Evolutionary conservation across 2,113 vertebrate genomes (phyloP).

Genomic region (Nothocercus julius): DNA sequence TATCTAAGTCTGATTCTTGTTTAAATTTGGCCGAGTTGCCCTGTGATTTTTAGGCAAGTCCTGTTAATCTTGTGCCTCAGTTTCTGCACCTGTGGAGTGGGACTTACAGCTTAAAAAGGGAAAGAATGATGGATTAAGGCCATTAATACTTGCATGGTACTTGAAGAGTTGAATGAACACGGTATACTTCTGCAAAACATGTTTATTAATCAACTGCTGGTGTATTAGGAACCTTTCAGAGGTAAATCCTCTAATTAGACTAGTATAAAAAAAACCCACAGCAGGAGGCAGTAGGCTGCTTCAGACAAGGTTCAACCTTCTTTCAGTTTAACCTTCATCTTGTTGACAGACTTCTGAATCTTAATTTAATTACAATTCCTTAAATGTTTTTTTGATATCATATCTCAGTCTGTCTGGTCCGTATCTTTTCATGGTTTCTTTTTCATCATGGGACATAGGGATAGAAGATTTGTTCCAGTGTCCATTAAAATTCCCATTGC

Average conservation of each 20-base stretch:
- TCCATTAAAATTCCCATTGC: conserved; percentile 58
- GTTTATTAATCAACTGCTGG: not conserved
- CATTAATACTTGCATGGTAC: not conserved
- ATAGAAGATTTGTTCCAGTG: not conserved
- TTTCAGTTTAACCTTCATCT: conserved; percentile 32
- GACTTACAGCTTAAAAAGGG: not conserved
- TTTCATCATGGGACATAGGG: not conserved
- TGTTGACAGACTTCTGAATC: conserved; percentile 9
- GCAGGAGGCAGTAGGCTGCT: conserved; percentile 35
- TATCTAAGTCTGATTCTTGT: not conserved
- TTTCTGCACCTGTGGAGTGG: not conserved
- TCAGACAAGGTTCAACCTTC: conserved; percentile 31
- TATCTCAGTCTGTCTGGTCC: conserved; percentile 22
- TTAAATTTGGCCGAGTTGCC: not conserved
- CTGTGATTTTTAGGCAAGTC: not conserved
- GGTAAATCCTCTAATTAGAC: conserved; percentile 21
- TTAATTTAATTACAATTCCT: conserved; percentile 35
- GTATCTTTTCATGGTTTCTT: not conserved
- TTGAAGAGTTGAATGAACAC: not conserved
- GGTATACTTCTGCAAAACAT: not conserved
- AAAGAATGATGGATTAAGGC: not conserved
- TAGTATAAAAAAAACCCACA: not conserved
- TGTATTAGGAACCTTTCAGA: not conserved
- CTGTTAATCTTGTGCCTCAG: not conserved
- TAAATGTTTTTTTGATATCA: not conserved